Conservation (phyloP, 2,797 vertebrate genomes). For the Phylloscopus collybita region DNA sequence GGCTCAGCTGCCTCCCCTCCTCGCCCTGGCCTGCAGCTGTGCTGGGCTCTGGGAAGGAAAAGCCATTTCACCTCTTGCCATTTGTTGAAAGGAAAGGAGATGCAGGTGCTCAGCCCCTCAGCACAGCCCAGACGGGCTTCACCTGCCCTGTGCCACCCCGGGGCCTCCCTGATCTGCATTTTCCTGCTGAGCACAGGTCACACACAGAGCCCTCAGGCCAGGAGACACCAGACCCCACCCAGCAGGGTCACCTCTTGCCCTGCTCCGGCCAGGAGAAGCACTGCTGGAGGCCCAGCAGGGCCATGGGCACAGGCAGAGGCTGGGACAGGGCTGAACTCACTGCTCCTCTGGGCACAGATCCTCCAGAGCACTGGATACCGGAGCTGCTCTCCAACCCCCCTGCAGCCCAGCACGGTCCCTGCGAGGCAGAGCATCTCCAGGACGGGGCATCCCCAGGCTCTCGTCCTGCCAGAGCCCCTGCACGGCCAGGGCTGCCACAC, state of each 20-base stretch:
- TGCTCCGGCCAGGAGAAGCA: neutral
- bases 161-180: neutral
- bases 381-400: neutral
- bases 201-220: neutral
- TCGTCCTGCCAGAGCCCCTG: neutral
- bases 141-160: fast-evolving
- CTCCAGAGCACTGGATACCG: fast-evolving
- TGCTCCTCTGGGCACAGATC: neutral
- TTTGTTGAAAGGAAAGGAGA: neutral
- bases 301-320: fast-evolving
- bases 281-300: neutral
- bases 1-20: neutral
- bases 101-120: neutral
- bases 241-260: neutral
- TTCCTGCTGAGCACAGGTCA: neutral
- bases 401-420: neutral
- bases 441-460: neutral
- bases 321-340: fast-evolving
- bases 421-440: too few relatives aligned
- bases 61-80: neutral
- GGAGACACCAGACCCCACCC: neutral
- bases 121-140: neutral
- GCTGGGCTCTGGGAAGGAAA: neutral
- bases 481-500: neutral
- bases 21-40: neutral